Conservation (phyloP, 2,797 vertebrate genomes). For the Falco peregrinus region DNA sequence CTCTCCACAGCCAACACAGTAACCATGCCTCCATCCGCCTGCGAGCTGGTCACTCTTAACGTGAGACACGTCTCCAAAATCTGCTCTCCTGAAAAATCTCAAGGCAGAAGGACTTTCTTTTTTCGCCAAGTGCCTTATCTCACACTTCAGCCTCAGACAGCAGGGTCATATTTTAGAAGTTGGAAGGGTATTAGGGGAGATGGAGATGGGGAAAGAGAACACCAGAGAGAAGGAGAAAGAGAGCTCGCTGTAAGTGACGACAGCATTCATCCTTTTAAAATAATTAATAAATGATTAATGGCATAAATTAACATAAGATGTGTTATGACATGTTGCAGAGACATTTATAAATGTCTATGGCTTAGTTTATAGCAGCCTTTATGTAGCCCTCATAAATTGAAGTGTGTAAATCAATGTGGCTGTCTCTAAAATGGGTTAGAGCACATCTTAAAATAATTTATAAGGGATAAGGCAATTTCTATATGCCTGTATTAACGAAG, state of each 20-base stretch:
- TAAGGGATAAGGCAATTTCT: constrained; percentile 38
- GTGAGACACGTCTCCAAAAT: rapidly evolving
- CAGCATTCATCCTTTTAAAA: background rate
- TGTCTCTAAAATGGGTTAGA: constrained; percentile 26
- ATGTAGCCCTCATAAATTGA: constrained; percentile 51
- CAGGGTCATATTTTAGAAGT: background rate
- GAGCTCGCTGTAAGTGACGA: background rate
- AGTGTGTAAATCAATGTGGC: constrained; percentile 67
- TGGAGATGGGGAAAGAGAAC: background rate
- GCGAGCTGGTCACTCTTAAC: background rate
- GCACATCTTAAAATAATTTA: constrained; percentile 52
- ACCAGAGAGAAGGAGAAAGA: background rate
- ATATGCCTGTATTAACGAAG: constrained; percentile 50
- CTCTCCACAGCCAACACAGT: rapidly evolving
- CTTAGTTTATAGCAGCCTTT: constrained; percentile 62
- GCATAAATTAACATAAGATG: constrained; percentile 51
- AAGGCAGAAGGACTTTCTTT: background rate
- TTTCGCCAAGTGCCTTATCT: background rate
- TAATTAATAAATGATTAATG: constrained; percentile 41
- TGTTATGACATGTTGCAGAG: constrained; percentile 70
- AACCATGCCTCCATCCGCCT: background rate
- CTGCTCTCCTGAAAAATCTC: background rate
- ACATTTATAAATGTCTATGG: constrained; percentile 60
- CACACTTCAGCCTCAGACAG: background rate
- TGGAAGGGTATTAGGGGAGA: background rate